Evolutionary conservation across 2,888 invertebrate species (phyloP), one percentile per base, ranked within the genome.

Genomic region (Amblyjoppa fuscipennis): DNA sequence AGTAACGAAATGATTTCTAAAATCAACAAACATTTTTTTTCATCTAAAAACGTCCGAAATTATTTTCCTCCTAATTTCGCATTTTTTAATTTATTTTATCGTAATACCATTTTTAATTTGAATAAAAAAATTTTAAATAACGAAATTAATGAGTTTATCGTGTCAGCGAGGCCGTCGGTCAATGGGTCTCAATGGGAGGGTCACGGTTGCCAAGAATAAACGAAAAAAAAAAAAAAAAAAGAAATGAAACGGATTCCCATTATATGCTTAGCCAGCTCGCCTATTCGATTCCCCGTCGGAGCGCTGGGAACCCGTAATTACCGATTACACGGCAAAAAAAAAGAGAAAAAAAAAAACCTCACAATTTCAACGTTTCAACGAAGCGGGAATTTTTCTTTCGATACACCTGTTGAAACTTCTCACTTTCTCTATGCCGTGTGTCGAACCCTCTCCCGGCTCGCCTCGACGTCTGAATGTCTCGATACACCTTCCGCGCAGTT

Each of bases 221-320:
- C 34, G 51, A 53, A 20, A 20, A 20, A 64, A 34, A 77, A 53
- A 77, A 53, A 20, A 64, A 34, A 77, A 70, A 61, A 20, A 59
- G 51, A 25, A 49, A 51, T 68, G 74, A 69, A 75, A 59, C 49
- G 9, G 41, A 83, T 80, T 80, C 76, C 45, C 28, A 78, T 70
- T 83, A 70, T 16, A 66, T 34, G 77, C 77, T 64, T n/a, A 59
- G 38, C 71, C 56, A 73, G 28, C 73, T 70, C 41, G 56, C 3
- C 69, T 25, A 75, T 83, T 76, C 69, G 71, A 81, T 78, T 77
- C 68, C 41, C 71, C 76, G 66, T 70, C 80, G 80, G 74, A 69
- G 76, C 68, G 53, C 4, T 85, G 73, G 87, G 88, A 89, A 89
- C 91, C 90, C 89, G 87, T 92, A 93, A 93, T 93, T 93, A 93